phyloP scores from a whole-genome alignment of 2,888 invertebrate genomes.

The Callinectes sapidus region DNA sequence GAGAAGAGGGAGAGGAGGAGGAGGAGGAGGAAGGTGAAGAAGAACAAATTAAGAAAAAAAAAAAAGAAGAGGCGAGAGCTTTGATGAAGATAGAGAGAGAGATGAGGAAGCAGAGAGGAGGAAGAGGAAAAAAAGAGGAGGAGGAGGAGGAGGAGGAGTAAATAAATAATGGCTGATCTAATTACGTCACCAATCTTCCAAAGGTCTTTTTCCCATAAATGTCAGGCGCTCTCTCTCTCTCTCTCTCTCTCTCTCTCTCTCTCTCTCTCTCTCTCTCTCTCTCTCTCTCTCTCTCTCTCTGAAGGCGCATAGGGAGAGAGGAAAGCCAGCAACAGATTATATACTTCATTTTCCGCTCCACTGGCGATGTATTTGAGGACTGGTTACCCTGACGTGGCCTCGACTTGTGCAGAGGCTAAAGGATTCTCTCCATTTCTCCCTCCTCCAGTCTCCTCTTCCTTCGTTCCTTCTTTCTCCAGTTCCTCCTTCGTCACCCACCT shows the following conservation, averaged over 20 bases:
- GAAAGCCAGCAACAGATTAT: too few relatives aligned
- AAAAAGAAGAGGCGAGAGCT: neutral
- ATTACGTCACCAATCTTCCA: neutral
- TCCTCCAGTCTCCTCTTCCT: too few relatives aligned
- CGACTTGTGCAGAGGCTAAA: too few relatives aligned
- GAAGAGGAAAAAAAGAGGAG: neutral
- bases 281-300: too few relatives aligned
- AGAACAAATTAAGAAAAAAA: neutral
- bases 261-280: constrained; percentile 30
- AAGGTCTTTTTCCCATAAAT: neutral
- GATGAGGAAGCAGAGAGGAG: neutral
- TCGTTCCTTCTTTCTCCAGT: too few relatives aligned
- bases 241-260: constrained; percentile 49
- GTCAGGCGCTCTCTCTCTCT: neutral
- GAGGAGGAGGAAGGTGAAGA: neutral
- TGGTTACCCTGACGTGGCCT: too few relatives aligned
- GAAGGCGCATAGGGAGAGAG: too few relatives aligned
- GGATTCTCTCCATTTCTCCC: too few relatives aligned
- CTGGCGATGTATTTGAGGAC: too few relatives aligned
- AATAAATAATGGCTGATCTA: neutral
- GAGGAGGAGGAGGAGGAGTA: neutral
- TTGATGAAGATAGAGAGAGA: neutral
- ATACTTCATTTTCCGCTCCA: too few relatives aligned
- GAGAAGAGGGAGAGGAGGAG: neutral
- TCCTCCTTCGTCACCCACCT: too few relatives aligned